Conservation (phyloP, 1,140 invertebrate species). For the Stegodyphus mimosarum region DNA sequence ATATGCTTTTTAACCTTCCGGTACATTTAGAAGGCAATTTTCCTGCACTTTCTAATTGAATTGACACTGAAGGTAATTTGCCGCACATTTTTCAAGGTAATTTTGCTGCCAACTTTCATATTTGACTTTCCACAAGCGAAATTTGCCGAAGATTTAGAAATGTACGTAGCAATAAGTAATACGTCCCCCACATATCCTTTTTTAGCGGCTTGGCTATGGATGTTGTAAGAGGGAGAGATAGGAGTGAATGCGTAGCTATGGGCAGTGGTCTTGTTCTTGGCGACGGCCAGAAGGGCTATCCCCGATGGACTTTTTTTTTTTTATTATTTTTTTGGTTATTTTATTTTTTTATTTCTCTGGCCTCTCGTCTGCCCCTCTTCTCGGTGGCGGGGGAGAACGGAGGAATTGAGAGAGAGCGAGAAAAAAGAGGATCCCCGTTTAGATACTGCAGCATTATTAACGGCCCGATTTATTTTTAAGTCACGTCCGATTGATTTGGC, state of each 20-base stretch:
- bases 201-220: constrained; percentile 37
- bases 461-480: constrained; percentile 60
- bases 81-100: no score
- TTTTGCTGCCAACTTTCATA: no score
- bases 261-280: constrained; percentile 40
- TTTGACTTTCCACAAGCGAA: no score
- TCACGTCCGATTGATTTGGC: constrained; percentile 58
- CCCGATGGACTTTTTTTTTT: no score
- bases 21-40: no score
- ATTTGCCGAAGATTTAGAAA: no score
- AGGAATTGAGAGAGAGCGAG: constrained; percentile 1
- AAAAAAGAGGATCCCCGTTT: not conserved
- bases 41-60: no score
- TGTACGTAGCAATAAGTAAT: no score
- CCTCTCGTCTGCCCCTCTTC: not conserved
- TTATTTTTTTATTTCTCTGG: no score
- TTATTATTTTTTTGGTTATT: no score
- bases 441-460: constrained; percentile 56
- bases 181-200: constrained; percentile 29
- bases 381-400: not conserved
- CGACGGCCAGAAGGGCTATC: constrained; percentile 22
- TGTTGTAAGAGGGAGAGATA: constrained; percentile 11
- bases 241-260: constrained; percentile 49
- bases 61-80: no score
- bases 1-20: no score